phyloP scores from a whole-genome alignment of 2,888 invertebrate species.

The Tipula lateralis region DNA sequence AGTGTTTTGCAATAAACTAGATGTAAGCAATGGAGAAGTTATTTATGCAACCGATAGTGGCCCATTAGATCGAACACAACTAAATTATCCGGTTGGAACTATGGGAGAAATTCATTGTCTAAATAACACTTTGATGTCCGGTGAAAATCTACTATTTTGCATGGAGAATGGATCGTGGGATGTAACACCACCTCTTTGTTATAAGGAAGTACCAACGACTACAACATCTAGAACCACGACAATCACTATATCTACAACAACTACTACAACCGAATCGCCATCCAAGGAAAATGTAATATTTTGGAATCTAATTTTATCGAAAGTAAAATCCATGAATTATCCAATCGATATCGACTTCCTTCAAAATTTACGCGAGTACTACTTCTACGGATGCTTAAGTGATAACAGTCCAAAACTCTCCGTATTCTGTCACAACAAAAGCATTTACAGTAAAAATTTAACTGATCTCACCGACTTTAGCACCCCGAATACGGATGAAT shows the following conservation, averaged over 20 bases:
- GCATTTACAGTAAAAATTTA: background rate
- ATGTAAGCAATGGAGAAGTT: constrained; percentile 44
- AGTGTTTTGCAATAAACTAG: constrained; percentile 43
- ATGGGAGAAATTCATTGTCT: constrained; percentile 54
- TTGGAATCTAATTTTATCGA: background rate
- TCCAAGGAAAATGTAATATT: background rate
- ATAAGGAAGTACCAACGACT: constrained; percentile 32
- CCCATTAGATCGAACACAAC: constrained; percentile 35
- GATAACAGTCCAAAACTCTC: background rate
- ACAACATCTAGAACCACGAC: constrained; percentile 26
- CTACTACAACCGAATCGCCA: background rate
- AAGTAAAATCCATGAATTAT: background rate
- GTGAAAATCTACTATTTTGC: constrained; percentile 53
- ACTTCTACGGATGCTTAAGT: constrained; percentile 34
- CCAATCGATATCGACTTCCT: constrained; percentile 33
- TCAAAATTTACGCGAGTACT: constrained; percentile 34
- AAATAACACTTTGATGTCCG: constrained; percentile 47
- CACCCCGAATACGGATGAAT: constrained; percentile 33
- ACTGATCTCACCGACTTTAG: constrained; percentile 32
- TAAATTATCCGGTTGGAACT: constrained; percentile 46
- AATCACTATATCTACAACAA: background rate
- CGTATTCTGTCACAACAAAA: constrained; percentile 30
- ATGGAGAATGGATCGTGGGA: constrained; percentile 49
- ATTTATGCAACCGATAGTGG: constrained; percentile 45
- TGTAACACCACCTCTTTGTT: constrained; percentile 45